Percentiles rank a stretch among this genome's conserved stretches.
These are phyloP conservation scores for Acrocephalus arundinaceus DNA, from an alignment of 2,113 vertebrate genomes.

Conservation along the genomic window DNA sequence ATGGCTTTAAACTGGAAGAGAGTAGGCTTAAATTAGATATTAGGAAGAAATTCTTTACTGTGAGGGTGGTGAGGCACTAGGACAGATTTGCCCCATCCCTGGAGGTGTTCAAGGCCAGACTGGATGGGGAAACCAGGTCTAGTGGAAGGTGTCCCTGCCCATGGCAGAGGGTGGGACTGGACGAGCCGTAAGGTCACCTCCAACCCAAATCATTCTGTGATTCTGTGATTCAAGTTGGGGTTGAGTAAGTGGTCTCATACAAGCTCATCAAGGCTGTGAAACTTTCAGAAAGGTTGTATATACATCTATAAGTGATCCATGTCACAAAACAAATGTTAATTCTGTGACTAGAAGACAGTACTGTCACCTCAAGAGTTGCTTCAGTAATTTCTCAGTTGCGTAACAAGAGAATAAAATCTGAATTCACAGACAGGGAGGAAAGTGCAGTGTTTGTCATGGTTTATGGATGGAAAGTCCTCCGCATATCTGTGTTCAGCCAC, in stretches of 20 bases:
- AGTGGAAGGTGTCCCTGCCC: background rate
- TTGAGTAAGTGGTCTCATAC: background rate
- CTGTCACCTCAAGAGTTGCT: background rate
- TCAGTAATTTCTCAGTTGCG: fast-evolving
- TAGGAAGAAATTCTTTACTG: background rate
- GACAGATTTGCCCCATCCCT: background rate
- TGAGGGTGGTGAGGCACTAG: background rate
- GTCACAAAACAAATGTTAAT: background rate
- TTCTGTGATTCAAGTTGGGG: background rate
- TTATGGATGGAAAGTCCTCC: background rate
- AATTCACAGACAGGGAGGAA: background rate
- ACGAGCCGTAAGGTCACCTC: background rate
- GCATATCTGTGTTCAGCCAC: background rate
- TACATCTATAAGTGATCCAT: background rate
- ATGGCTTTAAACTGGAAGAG: background rate
- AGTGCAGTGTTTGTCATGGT: background rate
- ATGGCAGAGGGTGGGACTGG: background rate
- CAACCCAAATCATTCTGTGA: background rate
- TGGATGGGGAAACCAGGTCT: background rate
- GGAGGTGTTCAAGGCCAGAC: background rate
- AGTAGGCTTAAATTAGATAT: background rate
- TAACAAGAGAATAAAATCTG: background rate
- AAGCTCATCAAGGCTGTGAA: background rate
- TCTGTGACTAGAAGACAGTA: background rate
- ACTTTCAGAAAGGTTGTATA: background rate